phyloP scores from a whole-genome alignment of 2,797 vertebrate genomes.

The Pristis pectinata region DNA sequence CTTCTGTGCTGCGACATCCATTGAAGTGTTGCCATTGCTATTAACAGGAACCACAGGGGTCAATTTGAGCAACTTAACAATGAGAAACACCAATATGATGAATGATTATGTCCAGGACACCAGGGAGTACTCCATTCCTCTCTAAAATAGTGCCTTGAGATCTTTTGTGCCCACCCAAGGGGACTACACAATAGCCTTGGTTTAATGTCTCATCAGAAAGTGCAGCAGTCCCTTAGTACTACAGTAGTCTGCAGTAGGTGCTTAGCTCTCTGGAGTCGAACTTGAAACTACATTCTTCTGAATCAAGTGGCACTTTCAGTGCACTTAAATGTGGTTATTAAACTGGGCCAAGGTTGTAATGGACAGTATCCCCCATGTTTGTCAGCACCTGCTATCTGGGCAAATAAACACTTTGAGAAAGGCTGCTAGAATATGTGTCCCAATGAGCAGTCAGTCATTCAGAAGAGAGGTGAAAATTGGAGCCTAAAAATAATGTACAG shows the following conservation, averaged over 20 bases:
- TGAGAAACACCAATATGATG: not conserved
- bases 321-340: not conserved
- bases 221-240: not conserved
- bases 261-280: not conserved
- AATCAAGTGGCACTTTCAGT: not conserved
- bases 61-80: not conserved
- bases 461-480: not conserved
- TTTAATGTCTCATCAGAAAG: not conserved
- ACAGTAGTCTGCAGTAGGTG: not conserved
- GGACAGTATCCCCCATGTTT: not conserved
- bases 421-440: not conserved
- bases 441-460: not conserved
- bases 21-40: not conserved
- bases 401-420: not conserved
- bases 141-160: not conserved
- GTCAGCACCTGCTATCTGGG: too few species aligned
- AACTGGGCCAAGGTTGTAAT: not conserved
- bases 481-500: not conserved
- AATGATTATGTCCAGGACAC: not conserved
- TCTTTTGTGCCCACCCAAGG: not conserved
- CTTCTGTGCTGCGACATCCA: too few species aligned
- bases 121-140: too few species aligned
- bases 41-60: not conserved
- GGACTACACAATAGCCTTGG: too few species aligned
- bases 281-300: not conserved